Evolutionary conservation across 2,888 invertebrate species (phyloP).

Genomic region (Phortica magna): DNA sequence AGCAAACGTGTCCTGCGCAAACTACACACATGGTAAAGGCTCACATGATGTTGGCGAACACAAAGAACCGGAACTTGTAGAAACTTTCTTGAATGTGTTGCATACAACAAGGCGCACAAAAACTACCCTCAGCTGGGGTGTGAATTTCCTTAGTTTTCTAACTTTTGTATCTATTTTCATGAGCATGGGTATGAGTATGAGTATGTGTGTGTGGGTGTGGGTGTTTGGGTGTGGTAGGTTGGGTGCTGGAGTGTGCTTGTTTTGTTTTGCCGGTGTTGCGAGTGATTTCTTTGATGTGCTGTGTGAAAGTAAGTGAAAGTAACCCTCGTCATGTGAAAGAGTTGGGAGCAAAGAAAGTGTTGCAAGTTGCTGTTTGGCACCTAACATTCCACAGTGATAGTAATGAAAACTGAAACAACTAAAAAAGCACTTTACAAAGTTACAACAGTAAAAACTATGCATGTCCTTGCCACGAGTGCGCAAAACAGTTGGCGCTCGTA

Average conservation of each 20-base stretch:
- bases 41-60: neutral
- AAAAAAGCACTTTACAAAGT: neutral
- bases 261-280: neutral
- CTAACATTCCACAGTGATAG: neutral
- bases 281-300: neutral
- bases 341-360: conserved; percentile 67
- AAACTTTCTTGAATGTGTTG: conserved; percentile 5
- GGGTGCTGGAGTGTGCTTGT: neutral
- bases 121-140: conserved; percentile 8
- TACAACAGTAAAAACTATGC: conserved; percentile 1
- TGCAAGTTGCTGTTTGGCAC: neutral
- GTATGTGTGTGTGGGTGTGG: neutral
- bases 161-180: too few relatives aligned
- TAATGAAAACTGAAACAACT: neutral
- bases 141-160: neutral
- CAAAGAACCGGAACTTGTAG: neutral
- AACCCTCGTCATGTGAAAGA: conserved; percentile 64
- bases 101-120: conserved; percentile 19
- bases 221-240: neutral
- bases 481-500: too few relatives aligned
- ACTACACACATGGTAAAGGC: conserved; percentile 65
- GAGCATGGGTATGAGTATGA: too few relatives aligned
- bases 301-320: conserved; percentile 64
- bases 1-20: conserved; percentile 65
- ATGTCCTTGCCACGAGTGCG: too few relatives aligned